phyloP scores from a whole-genome alignment of 2,888 invertebrate species.

The Antheraea assamensis region DNA sequence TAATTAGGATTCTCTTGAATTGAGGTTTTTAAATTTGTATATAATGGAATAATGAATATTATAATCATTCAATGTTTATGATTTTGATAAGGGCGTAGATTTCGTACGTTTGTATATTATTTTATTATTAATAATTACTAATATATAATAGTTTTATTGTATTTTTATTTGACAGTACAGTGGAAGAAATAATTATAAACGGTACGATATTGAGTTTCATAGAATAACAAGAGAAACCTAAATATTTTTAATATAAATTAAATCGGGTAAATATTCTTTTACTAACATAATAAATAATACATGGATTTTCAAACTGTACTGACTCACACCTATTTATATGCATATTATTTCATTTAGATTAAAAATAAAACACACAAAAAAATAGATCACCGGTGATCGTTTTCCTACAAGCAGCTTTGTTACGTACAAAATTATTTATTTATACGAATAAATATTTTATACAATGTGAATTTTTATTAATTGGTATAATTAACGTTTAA shows the following conservation, averaged over 20 bases:
- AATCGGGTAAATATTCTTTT: neutral
- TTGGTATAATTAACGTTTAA: slow-evolving; percentile 35
- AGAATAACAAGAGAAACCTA: no score
- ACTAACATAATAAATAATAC: neutral
- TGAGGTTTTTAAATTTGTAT: slow-evolving; percentile 47
- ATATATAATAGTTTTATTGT: neutral
- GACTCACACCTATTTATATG: slow-evolving; percentile 36
- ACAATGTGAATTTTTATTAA: slow-evolving; percentile 25
- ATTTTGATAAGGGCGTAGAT: slow-evolving; percentile 30
- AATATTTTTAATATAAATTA: neutral
- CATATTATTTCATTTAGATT: slow-evolving; percentile 35
- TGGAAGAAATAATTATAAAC: slow-evolving; percentile 16
- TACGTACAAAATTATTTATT: slow-evolving; percentile 34
- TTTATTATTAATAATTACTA: slow-evolving; percentile 43
- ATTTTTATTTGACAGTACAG: slow-evolving; percentile 6
- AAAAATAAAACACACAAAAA: slow-evolving; percentile 23
- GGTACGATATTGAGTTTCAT: slow-evolving; percentile 22
- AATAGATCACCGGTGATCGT: slow-evolving; percentile 32
- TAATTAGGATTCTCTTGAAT: slow-evolving; percentile 34
- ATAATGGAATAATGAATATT: slow-evolving; percentile 33
- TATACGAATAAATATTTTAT: slow-evolving; percentile 28
- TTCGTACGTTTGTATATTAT: slow-evolving; percentile 22
- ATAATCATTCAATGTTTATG: slow-evolving; percentile 24
- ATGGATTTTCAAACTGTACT: neutral
- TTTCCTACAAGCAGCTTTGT: slow-evolving; percentile 28